Percentiles rank a stretch among this genome's conserved stretches.
These are phyloP conservation scores for Melanaphis sacchari DNA, from an alignment of 1,140 invertebrate species.

Conservation along the genomic window DNA sequence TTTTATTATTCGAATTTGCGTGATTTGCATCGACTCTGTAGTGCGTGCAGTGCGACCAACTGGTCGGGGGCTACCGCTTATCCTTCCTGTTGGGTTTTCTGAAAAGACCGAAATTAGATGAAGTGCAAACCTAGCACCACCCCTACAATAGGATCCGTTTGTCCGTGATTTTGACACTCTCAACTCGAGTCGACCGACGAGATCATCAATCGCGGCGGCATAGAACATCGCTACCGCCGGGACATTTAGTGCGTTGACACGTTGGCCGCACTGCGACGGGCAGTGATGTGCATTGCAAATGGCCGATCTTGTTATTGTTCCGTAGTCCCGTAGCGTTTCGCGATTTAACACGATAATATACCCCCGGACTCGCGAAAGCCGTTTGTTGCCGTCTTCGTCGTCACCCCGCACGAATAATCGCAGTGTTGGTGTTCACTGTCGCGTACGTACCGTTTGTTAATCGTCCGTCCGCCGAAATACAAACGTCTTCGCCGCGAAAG, in stretches of 20 bases:
- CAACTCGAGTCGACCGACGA: too few species aligned
- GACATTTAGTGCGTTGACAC: constrained; percentile 29
- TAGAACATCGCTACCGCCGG: background rate
- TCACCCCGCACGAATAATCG: constrained; percentile 61
- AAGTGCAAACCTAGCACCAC: background rate
- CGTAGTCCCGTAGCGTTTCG: constrained; percentile 66
- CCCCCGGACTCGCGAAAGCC: constrained; percentile 68
- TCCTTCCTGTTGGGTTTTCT: background rate
- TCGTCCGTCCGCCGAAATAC: constrained; percentile 62
- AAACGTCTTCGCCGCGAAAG: constrained; percentile 62
- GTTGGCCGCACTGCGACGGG: constrained; percentile 68
- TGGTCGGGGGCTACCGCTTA: background rate
- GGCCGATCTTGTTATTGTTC: constrained; percentile 80
- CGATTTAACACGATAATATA: constrained; percentile 71
- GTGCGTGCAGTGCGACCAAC: constrained; percentile 30
- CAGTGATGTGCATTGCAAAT: constrained; percentile 76
- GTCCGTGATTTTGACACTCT: too few species aligned
- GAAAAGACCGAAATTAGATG: background rate
- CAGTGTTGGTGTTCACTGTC: constrained; percentile 62
- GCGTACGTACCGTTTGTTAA: constrained; percentile 63
- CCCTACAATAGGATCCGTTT: too few species aligned
- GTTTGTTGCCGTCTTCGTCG: constrained; percentile 63
- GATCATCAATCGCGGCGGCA: background rate
- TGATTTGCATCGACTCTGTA: background rate
- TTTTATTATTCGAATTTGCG: background rate